Base-by-base conservation (phyloP, 2,888 invertebrate genomes). In the Caenorhabditis sulstoni region DNA sequence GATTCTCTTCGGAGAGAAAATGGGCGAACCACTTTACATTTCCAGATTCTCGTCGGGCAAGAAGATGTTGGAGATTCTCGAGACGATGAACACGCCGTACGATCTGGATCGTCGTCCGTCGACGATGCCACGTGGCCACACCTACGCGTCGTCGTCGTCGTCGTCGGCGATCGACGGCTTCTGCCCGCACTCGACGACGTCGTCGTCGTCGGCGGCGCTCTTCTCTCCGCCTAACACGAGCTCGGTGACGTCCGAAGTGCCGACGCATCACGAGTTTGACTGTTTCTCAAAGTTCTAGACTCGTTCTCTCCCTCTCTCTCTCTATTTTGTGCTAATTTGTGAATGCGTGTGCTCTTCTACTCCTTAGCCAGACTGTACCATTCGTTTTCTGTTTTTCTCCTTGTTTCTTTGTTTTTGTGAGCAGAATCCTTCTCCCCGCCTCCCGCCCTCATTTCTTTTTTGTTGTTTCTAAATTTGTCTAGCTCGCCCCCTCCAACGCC, bases 21-120 rank as follows among this genome's bases (percentile, higher is more conserved):
- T 9, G n/a, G n/a, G n/a, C n/a, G n/a, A n/a, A n/a, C n/a, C n/a
- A n/a, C n/a, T n/a, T n/a, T n/a, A n/a, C n/a, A n/a, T 39, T 58
- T 58, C 5, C 58, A 58, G 59, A 59, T 61, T 61, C 61, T 62
- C 62, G 9, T 62, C 62, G 7, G 62, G 62, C n/a, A 62, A 62
- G 39, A 62, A 62, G 37, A 62, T 62, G 12, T 20, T 62, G 14
- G 62, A 62, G 5, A 49, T 62, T n/a, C 62, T 62, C 29, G 23
- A 12, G 16, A 45, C 45, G 45, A 49, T 49, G 49, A 49, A 49
- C 11, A 22, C 20, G 3, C 49, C 49, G 12, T 49, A 49, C 22
- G 49, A 49, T 8, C 49, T 49, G 22, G 49, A 49, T 1, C 49
- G 47, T 2, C 47, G 47, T 12, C 7, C 41, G 41, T 41, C 41